Evolutionary conservation across 2,113 vertebrate species (phyloP).

Genomic region (Oryzias melastigma): DNA sequence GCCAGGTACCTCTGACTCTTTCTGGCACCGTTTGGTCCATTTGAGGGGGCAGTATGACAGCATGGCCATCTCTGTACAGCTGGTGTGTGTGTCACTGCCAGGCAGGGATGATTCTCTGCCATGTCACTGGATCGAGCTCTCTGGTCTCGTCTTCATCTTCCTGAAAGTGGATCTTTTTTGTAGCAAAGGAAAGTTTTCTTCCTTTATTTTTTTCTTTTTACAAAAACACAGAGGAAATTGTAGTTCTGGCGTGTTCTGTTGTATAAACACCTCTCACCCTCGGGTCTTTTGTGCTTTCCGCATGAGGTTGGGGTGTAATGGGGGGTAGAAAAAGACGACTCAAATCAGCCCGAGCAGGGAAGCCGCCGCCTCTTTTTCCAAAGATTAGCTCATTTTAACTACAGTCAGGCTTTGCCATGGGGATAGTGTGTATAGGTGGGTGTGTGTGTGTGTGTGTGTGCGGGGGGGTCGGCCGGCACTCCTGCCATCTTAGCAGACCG

Average conservation of each 20-base stretch:
- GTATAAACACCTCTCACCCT: constrained; percentile 55
- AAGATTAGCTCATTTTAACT: constrained; percentile 97
- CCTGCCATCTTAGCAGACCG: constrained; percentile 52
- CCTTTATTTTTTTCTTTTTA: background rate
- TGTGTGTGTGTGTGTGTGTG: constrained; percentile 20
- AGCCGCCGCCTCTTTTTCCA: constrained; percentile 78
- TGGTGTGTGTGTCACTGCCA: constrained; percentile 60
- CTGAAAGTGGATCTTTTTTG: too few species aligned
- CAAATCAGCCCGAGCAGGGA: constrained; percentile 87
- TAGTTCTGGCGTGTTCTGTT: constrained; percentile 34
- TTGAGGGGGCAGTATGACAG: constrained; percentile 59
- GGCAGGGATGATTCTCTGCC: constrained; percentile 33
- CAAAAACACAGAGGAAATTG: background rate
- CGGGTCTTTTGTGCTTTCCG: constrained; percentile 52
- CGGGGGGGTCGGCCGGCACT: constrained; percentile 27
- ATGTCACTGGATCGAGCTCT: constrained; percentile 40
- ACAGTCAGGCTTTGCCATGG: constrained; percentile 81
- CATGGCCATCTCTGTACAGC: constrained; percentile 66
- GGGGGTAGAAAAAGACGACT: constrained; percentile 63
- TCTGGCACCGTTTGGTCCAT: constrained; percentile 56
- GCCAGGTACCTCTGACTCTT: constrained; percentile 69
- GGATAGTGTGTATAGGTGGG: constrained; percentile 33
- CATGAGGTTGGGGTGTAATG: constrained; percentile 55
- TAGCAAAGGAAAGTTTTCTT: constrained; percentile 5
- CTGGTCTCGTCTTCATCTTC: constrained; percentile 14